Percentiles rank a stretch among this genome's conserved stretches.
Evolutionary conservation across 2,797 vertebrate species (phyloP).

Genomic region (Anolis apletophallus): DNA sequence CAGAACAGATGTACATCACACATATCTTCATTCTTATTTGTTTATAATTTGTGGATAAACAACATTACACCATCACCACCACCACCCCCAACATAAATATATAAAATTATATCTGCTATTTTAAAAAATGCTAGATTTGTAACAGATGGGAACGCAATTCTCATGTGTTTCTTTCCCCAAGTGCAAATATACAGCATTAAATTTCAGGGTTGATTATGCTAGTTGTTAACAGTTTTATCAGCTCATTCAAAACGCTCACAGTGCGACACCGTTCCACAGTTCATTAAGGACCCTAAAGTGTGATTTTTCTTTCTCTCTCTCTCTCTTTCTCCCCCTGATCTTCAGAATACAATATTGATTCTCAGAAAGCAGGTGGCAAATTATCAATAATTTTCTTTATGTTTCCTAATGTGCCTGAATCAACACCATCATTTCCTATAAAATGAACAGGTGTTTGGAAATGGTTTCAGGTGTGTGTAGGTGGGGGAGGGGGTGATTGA

Average conservation of each 20-base stretch:
- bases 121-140: background rate
- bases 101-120: background rate
- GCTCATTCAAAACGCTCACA: constrained; percentile 23
- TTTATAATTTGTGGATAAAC: constrained; percentile 1
- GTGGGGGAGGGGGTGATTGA: background rate
- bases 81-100: constrained; percentile 3
- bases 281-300: constrained; percentile 43
- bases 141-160: constrained; percentile 35
- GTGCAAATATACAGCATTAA: background rate
- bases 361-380: constrained; percentile 59
- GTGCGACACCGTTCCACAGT: constrained; percentile 19
- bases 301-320: background rate
- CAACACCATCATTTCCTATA: constrained; percentile 43
- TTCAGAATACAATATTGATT: constrained; percentile 51
- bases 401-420: constrained; percentile 51
- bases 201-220: background rate
- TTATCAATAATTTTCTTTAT: constrained; percentile 58
- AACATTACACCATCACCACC: background rate
- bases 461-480: constrained; percentile 6
- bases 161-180: background rate
- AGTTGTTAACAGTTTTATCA: constrained; percentile 34
- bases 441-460: constrained; percentile 57
- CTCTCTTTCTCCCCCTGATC: background rate
- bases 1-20: rapidly evolving
- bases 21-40: background rate